These are phyloP conservation scores for Glyphotaelius pellucidus DNA, from an alignment of 2,888 invertebrate species.

Conservation along the genomic window DNA sequence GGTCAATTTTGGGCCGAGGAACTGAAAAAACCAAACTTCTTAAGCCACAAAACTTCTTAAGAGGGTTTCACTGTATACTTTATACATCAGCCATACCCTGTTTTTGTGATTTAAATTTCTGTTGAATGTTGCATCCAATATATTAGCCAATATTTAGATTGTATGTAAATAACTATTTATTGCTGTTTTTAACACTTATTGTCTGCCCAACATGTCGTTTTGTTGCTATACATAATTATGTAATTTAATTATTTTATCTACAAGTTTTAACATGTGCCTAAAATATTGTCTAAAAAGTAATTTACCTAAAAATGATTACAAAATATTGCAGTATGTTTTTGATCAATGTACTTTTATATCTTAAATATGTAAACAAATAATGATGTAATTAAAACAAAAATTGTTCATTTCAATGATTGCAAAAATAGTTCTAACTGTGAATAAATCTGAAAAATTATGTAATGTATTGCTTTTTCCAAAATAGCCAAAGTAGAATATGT, in stretches of 20 bases:
- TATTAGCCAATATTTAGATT: background rate
- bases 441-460: background rate
- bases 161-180: background rate
- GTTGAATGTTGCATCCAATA: background rate
- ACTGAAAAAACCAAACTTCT: too few relatives aligned
- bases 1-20: too few relatives aligned
- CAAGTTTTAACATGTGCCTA: background rate
- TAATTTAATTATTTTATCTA: background rate
- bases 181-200: background rate
- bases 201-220: background rate
- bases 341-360: too few relatives aligned
- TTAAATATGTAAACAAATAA: too few relatives aligned
- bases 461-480: background rate
- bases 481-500: background rate
- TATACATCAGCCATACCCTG: background rate
- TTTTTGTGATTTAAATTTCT: background rate
- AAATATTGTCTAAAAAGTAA: too few relatives aligned
- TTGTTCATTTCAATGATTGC: too few relatives aligned
- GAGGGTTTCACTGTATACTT: too few relatives aligned
- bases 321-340: too few relatives aligned
- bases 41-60: too few relatives aligned
- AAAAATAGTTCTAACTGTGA: too few relatives aligned
- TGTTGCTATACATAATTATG: background rate
- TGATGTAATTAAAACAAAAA: too few relatives aligned
- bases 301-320: too few relatives aligned